Percentiles rank a stretch among this genome's conserved stretches.
phyloP scores from a whole-genome alignment of 2,113 vertebrate genomes.

The Aramus guarauna region DNA sequence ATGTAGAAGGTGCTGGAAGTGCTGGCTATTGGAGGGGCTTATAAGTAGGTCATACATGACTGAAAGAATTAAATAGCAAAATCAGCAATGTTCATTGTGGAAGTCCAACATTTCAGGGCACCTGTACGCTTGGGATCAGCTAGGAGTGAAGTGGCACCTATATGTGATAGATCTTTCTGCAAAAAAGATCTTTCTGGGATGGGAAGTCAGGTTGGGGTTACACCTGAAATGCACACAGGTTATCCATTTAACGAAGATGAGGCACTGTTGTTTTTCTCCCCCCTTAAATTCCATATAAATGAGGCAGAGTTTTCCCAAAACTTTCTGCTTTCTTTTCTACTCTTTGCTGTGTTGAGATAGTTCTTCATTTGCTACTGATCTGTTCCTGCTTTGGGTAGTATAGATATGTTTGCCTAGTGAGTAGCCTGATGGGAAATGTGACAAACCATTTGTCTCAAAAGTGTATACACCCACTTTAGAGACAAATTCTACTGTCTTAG shows the following conservation, averaged over 20 bases:
- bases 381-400: neutral
- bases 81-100: neutral
- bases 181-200: neutral
- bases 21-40: neutral
- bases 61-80: neutral
- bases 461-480: accelerated
- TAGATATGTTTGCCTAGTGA: neutral
- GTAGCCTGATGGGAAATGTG: neutral
- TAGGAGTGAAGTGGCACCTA: neutral
- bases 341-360: neutral
- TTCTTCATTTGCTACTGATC: neutral
- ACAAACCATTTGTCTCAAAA: neutral
- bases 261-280: accelerated
- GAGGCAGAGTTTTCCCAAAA: neutral
- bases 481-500: neutral
- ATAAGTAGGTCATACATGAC: conserved; percentile 9
- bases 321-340: neutral
- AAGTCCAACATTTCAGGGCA: neutral
- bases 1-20: conserved; percentile 40
- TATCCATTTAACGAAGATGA: neutral
- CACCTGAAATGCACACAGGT: neutral
- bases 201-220: neutral
- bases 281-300: neutral
- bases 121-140: neutral
- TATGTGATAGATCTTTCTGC: neutral